Percentiles rank a stretch among this genome's conserved stretches.
phyloP scores from a whole-genome alignment of 2,113 vertebrate genomes.

The Callocephalon fimbriatum region DNA sequence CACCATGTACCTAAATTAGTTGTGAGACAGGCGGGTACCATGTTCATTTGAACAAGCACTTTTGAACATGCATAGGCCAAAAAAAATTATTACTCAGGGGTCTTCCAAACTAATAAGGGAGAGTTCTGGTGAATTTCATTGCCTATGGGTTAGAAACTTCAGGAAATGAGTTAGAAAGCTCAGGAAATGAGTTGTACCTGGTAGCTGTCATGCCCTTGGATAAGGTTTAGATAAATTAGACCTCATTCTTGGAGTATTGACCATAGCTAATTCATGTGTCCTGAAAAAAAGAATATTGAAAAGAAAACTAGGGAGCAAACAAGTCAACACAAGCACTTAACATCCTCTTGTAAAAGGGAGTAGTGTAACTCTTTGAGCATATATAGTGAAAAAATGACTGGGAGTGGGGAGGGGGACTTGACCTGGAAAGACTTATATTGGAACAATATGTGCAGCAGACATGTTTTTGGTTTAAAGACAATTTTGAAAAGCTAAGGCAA shows the following conservation, averaged over 20 bases:
- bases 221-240: neutral
- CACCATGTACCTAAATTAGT: neutral
- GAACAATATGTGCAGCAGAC: neutral
- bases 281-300: neutral
- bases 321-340: neutral
- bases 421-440: neutral
- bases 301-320: neutral
- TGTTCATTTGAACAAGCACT: neutral
- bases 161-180: neutral
- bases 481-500: neutral
- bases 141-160: neutral
- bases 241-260: neutral
- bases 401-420: neutral
- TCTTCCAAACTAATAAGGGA: neutral
- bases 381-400: neutral
- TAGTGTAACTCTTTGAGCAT: neutral
- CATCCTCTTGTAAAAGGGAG: neutral
- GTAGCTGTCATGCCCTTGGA: neutral
- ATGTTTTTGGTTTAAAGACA: neutral
- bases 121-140: neutral
- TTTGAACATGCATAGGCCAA: neutral
- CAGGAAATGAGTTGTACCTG: neutral
- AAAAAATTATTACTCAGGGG: neutral
- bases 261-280: neutral
- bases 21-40: fast-evolving